Conservation (phyloP, 2,888 invertebrate species). For the Serrognathus titanus region DNA sequence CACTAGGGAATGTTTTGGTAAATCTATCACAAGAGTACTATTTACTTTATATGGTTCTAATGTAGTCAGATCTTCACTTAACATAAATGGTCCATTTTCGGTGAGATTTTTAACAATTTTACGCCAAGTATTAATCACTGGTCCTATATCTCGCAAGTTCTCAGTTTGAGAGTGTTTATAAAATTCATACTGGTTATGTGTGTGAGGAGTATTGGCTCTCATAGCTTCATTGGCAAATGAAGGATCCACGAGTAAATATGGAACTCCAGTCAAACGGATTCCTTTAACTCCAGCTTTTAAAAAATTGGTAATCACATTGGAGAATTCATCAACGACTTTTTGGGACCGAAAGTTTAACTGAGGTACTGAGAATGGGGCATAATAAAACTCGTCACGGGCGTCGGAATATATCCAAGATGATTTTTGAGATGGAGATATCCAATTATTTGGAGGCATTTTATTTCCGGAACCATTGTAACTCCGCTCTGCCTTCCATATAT, state of each 20-base stretch:
- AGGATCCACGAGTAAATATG: slow-evolving; percentile 61
- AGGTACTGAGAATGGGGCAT: slow-evolving; percentile 74
- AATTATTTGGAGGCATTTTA: slow-evolving; percentile 63
- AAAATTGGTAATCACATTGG: slow-evolving; percentile 67
- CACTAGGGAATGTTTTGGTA: slow-evolving; percentile 41
- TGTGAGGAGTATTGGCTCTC: slow-evolving; percentile 33
- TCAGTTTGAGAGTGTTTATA: slow-evolving; percentile 63
- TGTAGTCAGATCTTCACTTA: slow-evolving; percentile 39
- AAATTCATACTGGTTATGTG: slow-evolving; percentile 58
- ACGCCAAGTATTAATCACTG: slow-evolving; percentile 62
- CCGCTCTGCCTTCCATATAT: slow-evolving; percentile 67
- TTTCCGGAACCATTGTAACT: slow-evolving; percentile 41
- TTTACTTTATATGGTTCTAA: slow-evolving; percentile 42
- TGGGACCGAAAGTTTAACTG: slow-evolving; percentile 79
- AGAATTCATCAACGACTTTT: slow-evolving; percentile 62
- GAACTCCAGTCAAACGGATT: slow-evolving; percentile 68
- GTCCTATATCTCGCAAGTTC: slow-evolving; percentile 58
- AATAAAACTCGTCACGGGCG: slow-evolving; percentile 66
- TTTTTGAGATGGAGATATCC: slow-evolving; percentile 51
- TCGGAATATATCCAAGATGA: slow-evolving; percentile 71
- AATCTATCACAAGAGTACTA: slow-evolving; percentile 42
- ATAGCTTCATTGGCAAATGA: slow-evolving; percentile 53
- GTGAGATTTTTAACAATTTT: slow-evolving; percentile 58
- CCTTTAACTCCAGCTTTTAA: slow-evolving; percentile 76
- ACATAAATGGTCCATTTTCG: slow-evolving; percentile 42